These are phyloP conservation scores for Tachysurus vachellii DNA, from an alignment of 2,113 vertebrate genomes.

Conservation along the genomic window DNA sequence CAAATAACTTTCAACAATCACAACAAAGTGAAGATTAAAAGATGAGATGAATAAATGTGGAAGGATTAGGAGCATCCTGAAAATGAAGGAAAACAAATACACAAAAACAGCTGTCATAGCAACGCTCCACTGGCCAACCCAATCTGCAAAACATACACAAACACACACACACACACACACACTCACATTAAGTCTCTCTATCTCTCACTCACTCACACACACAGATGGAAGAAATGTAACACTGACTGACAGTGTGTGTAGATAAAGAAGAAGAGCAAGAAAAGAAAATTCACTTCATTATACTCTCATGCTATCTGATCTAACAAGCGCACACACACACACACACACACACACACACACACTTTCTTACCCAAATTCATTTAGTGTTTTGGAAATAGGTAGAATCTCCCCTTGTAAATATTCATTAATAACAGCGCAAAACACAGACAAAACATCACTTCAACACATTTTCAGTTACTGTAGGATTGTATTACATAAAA, in stretches of 20 bases:
- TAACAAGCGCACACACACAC: neutral
- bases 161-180: neutral
- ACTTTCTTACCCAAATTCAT: neutral
- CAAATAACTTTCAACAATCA: neutral
- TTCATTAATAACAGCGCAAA: neutral
- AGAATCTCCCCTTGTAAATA: neutral
- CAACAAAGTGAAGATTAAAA: neutral
- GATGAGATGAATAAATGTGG: neutral
- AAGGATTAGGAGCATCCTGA: slow-evolving; percentile 18
- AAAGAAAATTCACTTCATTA: neutral
- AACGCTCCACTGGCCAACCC: slow-evolving; percentile 7
- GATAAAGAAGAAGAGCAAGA: neutral
- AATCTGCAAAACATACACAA: neutral
- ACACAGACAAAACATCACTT: neutral
- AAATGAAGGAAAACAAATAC: neutral
- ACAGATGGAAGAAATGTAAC: neutral
- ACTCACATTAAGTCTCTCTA: neutral
- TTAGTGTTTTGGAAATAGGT: neutral
- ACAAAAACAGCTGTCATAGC: slow-evolving; percentile 20
- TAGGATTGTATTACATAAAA: neutral
- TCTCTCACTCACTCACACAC: neutral
- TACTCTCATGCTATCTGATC: neutral
- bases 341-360: neutral
- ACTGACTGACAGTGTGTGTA: neutral
- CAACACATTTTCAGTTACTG: neutral